phyloP scores from a whole-genome alignment of 2,888 invertebrate genomes.

The Xanthia icteritia region DNA sequence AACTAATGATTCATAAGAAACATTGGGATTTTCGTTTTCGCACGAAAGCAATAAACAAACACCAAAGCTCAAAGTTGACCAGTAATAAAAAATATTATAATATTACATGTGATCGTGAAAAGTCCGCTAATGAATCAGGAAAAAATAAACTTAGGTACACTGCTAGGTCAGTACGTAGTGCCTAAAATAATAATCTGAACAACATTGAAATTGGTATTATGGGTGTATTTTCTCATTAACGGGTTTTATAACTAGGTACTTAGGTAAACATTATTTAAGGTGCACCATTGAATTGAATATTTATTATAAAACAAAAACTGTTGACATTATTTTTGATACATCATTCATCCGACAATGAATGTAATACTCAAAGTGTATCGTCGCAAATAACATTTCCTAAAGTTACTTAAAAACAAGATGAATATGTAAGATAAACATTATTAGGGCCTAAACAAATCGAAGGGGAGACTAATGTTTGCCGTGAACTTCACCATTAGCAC shows the following conservation, averaged over 20 bases:
- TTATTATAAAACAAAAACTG: background rate
- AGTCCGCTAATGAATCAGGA: conserved; percentile 19
- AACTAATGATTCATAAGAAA: conserved; percentile 14
- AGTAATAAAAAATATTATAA: conserved; percentile 24
- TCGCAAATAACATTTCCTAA: background rate
- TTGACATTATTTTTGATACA: conserved; percentile 7
- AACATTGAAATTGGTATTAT: background rate
- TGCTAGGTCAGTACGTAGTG: conserved; percentile 8
- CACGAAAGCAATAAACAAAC: conserved; percentile 17
- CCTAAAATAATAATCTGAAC: background rate
- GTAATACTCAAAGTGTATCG: conserved; percentile 11
- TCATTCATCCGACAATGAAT: background rate
- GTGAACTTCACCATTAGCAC: conserved; percentile 38
- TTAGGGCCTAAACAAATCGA: conserved; percentile 47
- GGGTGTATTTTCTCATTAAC: background rate
- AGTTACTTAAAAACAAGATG: conserved; percentile 11
- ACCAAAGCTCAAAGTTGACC: conserved; percentile 17
- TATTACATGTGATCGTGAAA: background rate
- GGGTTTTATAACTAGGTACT: background rate
- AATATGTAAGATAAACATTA: conserved; percentile 26
- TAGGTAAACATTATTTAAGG: background rate
- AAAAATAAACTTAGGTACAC: background rate
- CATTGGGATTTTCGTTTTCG: conserved; percentile 4
- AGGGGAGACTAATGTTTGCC: conserved; percentile 21
- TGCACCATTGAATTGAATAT: background rate